Evolutionary conservation across 2,113 vertebrate genomes (phyloP), one percentile per base, ranked within the genome.

Genomic region (Myiozetetes cayanensis): DNA sequence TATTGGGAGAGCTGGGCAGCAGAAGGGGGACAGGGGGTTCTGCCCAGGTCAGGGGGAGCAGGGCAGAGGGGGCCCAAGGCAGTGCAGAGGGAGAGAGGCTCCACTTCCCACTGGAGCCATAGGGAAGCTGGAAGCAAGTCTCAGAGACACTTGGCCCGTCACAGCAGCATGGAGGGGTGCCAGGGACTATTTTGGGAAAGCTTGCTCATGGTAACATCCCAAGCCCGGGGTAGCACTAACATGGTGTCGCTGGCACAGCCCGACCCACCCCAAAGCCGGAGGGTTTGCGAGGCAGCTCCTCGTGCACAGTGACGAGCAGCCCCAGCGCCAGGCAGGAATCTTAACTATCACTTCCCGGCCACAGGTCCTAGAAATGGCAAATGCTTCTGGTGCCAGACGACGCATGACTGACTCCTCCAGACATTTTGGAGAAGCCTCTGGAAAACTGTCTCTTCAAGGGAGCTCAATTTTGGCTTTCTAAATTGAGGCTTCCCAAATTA

Each of bases 401-500:
- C 0, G 7, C 85, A 85, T 52, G 56, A 58, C 81, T 52, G 56
- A 58, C 81, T 94, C 66, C 89, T 73, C 78, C 82, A 94, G 93
- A 87, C 33, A 0, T 53, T 83, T 89, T 89, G 90, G 90, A 95
- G 92, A 65, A 94, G 81, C 58, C 84, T 95, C 91, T 94, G 94
- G 89, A 95, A 94, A 96, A 82, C 66, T 70, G 85, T 41, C 55
- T 90, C 86, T 87, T 84, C 43, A 35, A 95, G 65, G 68, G 22
- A 91, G 44, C 39, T 91, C 84, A 76, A 3, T 91, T 78, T 89
- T 92, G 91, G 91, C 74, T 97, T 94, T 87, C 87, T 85, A 89
- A 91, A 85, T 65, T 65, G 74, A 91, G 66, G 25, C 3, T 93
- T 70, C 68, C 68, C 73, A 31, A 65, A 74, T 85, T 63, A 62